These are phyloP conservation scores for Coryphaenoides rupestris DNA, from an alignment of 2,113 vertebrate genomes.

Conservation along the genomic window DNA sequence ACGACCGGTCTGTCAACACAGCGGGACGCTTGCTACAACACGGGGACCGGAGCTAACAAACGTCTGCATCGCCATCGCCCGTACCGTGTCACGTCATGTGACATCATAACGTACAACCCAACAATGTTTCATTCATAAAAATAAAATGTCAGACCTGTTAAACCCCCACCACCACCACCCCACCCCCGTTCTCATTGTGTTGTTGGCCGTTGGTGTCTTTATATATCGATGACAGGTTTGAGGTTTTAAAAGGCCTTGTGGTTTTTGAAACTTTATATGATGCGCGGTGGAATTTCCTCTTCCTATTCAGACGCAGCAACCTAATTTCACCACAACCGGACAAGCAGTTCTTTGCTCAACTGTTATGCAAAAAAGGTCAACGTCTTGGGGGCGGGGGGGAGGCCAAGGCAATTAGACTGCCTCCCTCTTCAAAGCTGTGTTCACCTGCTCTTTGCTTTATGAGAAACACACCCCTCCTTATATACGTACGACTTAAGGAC, in stretches of 20 bases:
- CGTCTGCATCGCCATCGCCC: conserved; percentile 13
- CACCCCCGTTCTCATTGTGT: not conserved
- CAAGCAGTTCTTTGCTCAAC: conserved; percentile 31
- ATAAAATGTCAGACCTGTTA: too few species aligned
- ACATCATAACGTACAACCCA: not conserved
- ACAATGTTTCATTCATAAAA: not conserved
- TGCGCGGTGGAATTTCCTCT: conserved; percentile 31
- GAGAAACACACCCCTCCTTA: conserved; percentile 33
- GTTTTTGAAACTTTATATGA: too few species aligned
- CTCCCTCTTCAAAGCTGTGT: conserved; percentile 34
- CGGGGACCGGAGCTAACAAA: not conserved
- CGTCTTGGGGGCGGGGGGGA: conserved; percentile 11
- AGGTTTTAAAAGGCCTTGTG: conserved; percentile 36
- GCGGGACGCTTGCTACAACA: not conserved
- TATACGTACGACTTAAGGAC: conserved; percentile 14
- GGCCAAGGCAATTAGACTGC: conserved; percentile 1
- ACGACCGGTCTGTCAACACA: conserved; percentile 49
- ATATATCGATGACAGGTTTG: conserved; percentile 20
- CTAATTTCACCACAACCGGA: conserved; percentile 37
- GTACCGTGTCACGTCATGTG: not conserved
- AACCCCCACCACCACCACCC: too few species aligned
- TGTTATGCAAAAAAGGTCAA: conserved; percentile 41
- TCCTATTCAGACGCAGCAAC: conserved; percentile 35
- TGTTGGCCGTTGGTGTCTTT: not conserved
- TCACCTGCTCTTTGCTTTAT: conserved; percentile 70